These are phyloP conservation scores for Electrophaes corylata DNA, from an alignment of 2,888 invertebrate genomes.

Conservation along the genomic window DNA sequence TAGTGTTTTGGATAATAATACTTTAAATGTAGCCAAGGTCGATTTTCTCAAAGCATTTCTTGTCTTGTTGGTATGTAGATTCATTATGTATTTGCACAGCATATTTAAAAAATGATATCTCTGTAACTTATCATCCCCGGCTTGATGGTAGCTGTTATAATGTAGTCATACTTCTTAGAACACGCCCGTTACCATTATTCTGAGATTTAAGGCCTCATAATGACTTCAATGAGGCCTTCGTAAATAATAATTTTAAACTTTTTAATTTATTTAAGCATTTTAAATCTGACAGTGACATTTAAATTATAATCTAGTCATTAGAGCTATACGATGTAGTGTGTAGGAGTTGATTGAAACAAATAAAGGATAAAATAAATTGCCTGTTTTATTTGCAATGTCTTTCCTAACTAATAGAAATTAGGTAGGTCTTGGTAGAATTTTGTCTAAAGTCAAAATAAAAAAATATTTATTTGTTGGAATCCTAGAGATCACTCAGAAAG, in stretches of 20 bases:
- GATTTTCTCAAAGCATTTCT: neutral
- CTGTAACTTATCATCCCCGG: neutral
- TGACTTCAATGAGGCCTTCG: neutral
- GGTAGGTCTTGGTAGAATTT: too few species aligned
- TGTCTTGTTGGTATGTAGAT: neutral
- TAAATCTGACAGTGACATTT: neutral
- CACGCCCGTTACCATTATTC: neutral
- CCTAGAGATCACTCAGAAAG: too few species aligned
- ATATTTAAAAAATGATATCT: neutral
- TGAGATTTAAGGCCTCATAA: neutral
- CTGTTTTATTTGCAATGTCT: neutral
- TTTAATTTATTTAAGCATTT: neutral
- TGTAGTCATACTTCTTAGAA: neutral
- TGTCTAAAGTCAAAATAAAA: too few species aligned
- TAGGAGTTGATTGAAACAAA: conserved; percentile 4
- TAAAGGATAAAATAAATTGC: neutral
- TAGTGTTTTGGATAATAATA: conserved; percentile 1
- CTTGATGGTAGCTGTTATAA: conserved; percentile 4
- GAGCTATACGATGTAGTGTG: conserved; percentile 2
- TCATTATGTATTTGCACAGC: neutral
- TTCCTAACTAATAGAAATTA: too few species aligned
- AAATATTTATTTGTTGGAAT: too few species aligned
- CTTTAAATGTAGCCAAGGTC: conserved; percentile 1
- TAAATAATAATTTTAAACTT: neutral
- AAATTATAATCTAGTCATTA: conserved; percentile 6